phyloP scores from a whole-genome alignment of 2,797 vertebrate genomes.

The Alauda arvensis region DNA sequence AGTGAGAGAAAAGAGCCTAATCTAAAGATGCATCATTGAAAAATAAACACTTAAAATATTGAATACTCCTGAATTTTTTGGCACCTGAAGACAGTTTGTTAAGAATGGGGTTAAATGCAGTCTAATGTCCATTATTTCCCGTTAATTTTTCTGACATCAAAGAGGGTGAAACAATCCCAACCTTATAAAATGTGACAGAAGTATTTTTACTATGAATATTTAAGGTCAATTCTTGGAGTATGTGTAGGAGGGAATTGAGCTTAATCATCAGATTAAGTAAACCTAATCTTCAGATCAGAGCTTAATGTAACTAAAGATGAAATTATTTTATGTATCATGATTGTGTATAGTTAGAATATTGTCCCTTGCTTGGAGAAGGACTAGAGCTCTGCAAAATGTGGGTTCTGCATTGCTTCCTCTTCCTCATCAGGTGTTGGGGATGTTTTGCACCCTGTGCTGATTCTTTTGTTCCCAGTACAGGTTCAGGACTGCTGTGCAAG shows the following conservation, averaged over 20 bases:
- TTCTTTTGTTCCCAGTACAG: conserved; percentile 48
- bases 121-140: not conserved
- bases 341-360: too few species aligned
- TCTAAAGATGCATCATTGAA: not conserved
- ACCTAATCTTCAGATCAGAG: not conserved
- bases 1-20: not conserved
- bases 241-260: not conserved
- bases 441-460: not conserved
- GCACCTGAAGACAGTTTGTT: not conserved
- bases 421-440: conserved; percentile 8
- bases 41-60: not conserved
- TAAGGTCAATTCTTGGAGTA: not conserved
- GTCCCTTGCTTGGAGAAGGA: not conserved
- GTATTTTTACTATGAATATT: not conserved
- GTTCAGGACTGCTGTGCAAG: conserved; percentile 60
- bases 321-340: not conserved
- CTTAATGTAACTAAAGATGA: not conserved
- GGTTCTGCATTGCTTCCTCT: not conserved
- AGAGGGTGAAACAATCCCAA: not conserved
- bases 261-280: not conserved
- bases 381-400: not conserved
- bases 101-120: not conserved
- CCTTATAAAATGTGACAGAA: not conserved
- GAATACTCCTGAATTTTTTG: not conserved
- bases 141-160: not conserved